Conservation (phyloP, 1,140 invertebrate genomes). For the Bombus waltoni region DNA sequence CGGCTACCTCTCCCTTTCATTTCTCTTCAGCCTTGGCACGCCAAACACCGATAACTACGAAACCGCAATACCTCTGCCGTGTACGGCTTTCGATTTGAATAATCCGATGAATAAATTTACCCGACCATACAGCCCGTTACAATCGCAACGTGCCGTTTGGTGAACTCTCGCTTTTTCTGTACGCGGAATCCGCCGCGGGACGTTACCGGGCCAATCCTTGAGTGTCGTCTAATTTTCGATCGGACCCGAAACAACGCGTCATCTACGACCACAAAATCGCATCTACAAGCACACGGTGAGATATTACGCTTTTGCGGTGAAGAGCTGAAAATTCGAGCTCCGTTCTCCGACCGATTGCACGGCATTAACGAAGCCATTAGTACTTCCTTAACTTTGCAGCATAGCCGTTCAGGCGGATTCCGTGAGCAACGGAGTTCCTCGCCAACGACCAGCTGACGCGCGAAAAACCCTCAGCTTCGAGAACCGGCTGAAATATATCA, state of each 20-base stretch:
- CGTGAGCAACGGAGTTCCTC: not conserved
- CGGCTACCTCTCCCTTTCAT: not conserved
- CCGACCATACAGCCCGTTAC: slow-evolving; percentile 6
- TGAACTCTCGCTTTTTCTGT: not conserved
- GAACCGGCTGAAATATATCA: slow-evolving; percentile 40
- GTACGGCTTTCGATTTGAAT: slow-evolving; percentile 54
- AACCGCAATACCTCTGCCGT: slow-evolving; percentile 38
- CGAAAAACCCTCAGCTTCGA: slow-evolving; percentile 43
- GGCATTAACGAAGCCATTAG: slow-evolving; percentile 63
- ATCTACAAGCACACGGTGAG: too few relatives aligned
- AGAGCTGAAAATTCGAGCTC: slow-evolving; percentile 44
- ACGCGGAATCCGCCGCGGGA: not conserved
- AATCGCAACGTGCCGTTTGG: not conserved
- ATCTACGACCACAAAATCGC: not conserved
- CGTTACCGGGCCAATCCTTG: not conserved
- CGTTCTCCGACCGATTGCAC: slow-evolving; percentile 41
- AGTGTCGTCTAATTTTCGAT: slow-evolving; percentile 55
- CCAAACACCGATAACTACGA: slow-evolving; percentile 31
- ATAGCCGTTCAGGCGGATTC: slow-evolving; percentile 5
- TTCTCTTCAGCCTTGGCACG: not conserved
- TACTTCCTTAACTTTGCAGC: slow-evolving; percentile 52
- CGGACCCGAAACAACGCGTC: not conserved
- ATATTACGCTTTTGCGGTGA: slow-evolving; percentile 28
- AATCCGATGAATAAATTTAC: slow-evolving; percentile 54
- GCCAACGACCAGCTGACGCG: slow-evolving; percentile 54